Evolutionary conservation across 2,888 invertebrate species (phyloP).

Genomic region (Pammene aurita): DNA sequence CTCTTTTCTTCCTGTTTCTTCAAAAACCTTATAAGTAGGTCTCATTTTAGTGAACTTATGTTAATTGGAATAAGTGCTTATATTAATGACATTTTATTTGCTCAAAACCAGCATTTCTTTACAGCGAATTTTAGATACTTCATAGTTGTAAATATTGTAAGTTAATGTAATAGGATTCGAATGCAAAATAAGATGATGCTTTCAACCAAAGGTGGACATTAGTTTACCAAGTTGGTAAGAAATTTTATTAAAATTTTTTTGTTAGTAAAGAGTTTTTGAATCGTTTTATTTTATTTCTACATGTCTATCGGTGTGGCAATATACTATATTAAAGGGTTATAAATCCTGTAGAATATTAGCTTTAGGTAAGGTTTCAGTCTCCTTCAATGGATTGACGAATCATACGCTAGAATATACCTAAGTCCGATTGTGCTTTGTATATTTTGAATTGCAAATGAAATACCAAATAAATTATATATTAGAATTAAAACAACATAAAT

Average conservation of each 20-base stretch:
- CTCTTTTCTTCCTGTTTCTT: constrained; percentile 26
- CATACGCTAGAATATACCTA: constrained; percentile 84
- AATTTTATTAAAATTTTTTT: constrained; percentile 51
- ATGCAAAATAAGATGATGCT: constrained; percentile 46
- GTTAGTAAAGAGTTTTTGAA: constrained; percentile 45
- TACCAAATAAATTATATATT: constrained; percentile 64
- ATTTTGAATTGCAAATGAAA: constrained; percentile 64
- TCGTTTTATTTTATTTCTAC: constrained; percentile 50
- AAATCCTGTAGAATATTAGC: constrained; percentile 61
- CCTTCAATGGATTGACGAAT: constrained; percentile 69
- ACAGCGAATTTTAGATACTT: constrained; percentile 63
- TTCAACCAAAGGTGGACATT: constrained; percentile 63
- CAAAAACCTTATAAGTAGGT: constrained; percentile 20
- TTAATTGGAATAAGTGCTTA: constrained; percentile 30
- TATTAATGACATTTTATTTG: constrained; percentile 68
- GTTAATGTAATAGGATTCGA: constrained; percentile 50
- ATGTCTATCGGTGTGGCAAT: constrained; percentile 67
- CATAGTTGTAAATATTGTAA: constrained; percentile 46
- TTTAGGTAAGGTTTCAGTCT: constrained; percentile 59
- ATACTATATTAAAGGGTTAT: constrained; percentile 62
- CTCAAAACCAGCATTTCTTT: constrained; percentile 81
- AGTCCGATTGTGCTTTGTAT: constrained; percentile 79
- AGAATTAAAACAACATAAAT: constrained; percentile 32
- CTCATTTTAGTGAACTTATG: constrained; percentile 23
- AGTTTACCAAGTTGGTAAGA: constrained; percentile 59